A percentile compares a stretch with the other conserved stretches of the same genome.
These are phyloP conservation scores for Pocillopora damicornis DNA, from an alignment of 64 coral and sea anemone species.

Conservation along the genomic window DNA sequence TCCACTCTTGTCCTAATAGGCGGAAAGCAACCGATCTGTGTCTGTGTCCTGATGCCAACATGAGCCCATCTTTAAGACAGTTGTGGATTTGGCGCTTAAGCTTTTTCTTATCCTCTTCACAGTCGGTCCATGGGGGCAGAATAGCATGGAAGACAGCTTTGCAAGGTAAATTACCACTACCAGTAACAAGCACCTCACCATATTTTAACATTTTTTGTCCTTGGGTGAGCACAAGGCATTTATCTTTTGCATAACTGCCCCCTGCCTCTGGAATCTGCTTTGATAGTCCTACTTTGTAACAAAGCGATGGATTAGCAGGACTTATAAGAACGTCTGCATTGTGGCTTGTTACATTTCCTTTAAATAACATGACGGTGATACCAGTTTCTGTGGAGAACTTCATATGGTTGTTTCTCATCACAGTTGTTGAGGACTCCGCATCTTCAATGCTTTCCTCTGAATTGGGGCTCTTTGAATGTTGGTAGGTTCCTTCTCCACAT, in stretches of 20 bases:
- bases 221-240: background rate
- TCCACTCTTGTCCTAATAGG: conserved; percentile 23
- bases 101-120: background rate
- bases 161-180: background rate
- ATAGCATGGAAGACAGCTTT: background rate
- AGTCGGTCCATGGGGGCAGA: background rate
- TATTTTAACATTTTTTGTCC: background rate
- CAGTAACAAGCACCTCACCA: background rate
- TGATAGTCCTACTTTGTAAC: background rate
- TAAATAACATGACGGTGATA: background rate
- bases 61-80: background rate
- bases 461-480: background rate
- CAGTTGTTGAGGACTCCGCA: background rate
- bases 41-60: conserved; percentile 13
- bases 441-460: background rate
- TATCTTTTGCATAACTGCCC: background rate
- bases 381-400: background rate
- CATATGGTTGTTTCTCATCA: background rate
- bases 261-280: background rate
- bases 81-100: background rate
- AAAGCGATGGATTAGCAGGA: conserved; percentile 3
- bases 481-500: background rate
- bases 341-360: conserved; percentile 5
- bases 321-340: background rate
- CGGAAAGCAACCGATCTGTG: background rate